phyloP scores from a whole-genome alignment of 2,888 invertebrate species.

The Suillia variegata region DNA sequence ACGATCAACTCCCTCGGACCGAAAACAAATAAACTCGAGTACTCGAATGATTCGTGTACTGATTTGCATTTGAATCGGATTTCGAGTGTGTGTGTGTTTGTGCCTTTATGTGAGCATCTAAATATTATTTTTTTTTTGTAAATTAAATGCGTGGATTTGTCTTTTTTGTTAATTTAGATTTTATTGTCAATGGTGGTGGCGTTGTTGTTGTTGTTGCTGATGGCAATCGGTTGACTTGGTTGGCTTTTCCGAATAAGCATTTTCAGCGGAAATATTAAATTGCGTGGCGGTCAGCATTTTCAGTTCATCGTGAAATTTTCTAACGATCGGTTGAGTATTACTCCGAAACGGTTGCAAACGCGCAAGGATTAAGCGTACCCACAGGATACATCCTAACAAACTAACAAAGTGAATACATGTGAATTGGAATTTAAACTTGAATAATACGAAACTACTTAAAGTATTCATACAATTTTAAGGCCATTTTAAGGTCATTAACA shows the following conservation, averaged over 20 bases:
- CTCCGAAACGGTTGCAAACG: constrained; percentile 14
- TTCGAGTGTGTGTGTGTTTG: constrained; percentile 23
- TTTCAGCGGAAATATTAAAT: constrained; percentile 16
- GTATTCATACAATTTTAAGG: no score
- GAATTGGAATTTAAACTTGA: no score
- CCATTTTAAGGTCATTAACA: no score
- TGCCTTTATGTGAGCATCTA: constrained; percentile 50
- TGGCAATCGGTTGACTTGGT: constrained; percentile 7
- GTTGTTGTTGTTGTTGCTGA: constrained; percentile 13
- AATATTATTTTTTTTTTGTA: constrained; percentile 51
- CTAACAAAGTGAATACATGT: no score
- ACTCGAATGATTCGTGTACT: constrained; percentile 35
- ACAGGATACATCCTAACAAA: no score
- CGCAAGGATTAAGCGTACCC: no score
- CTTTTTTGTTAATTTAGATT: constrained; percentile 23
- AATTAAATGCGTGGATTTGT: constrained; percentile 46
- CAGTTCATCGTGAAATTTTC: constrained; percentile 54
- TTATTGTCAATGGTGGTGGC: constrained; percentile 23
- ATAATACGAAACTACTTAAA: no score
- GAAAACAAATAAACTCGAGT: no score
- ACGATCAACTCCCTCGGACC: constrained; percentile 5
- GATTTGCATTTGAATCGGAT: constrained; percentile 42
- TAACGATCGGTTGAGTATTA: constrained; percentile 55
- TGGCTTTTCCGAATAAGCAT: constrained; percentile 13
- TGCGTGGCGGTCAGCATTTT: constrained; percentile 35